Evolutionary conservation across 2,113 vertebrate species (phyloP), one percentile per base, ranked within the genome.

Genomic region (Macquaria australasica): DNA sequence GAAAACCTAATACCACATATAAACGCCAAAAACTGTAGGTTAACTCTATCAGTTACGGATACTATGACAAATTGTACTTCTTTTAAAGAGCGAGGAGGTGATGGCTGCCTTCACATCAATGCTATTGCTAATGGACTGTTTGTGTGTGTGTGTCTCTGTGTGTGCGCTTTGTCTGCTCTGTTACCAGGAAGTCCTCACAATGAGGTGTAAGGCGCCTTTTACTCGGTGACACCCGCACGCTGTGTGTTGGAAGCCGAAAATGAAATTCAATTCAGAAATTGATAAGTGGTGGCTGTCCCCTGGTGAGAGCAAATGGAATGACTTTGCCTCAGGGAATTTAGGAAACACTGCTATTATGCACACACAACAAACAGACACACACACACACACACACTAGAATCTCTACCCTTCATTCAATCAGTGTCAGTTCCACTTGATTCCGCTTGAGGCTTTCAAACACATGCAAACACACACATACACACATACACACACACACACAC

Each of bases 241-340:
- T 86, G 81, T 4, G 90, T 82, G 79, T 83, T 81, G 81, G 77
- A 83, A 62, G 58, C 56, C 5, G 28, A 85, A 89, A 88, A 88
- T 89, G 60, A 88, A 90, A 94, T 90, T 70, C 80, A 90, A 85
- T 91, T 93, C 87, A 85, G 83, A 89, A 88, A 90, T 89, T 91
- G 86, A 93, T 91, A 94, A 89, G 87, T 90, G 82, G 77, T 34
- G 86, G 66, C 64, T 63, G 56, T 89, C 85, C 83, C 84, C 86
- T 1, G 85, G 79, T 85, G 90, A 91, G 86, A 87, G 60, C 85
- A 80, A 88, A 92, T 86, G 71, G 81, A 88, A 88, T 56, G 76
- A 81, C 58, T 90, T 90, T 83, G 79, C 88, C 81, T 88, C 21
- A 0, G 83, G 85, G 87, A 92, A 86, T 85, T 82, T 85, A 59